Conservation (phyloP, 2,113 vertebrate genomes). For the Zosterops borbonicus region DNA sequence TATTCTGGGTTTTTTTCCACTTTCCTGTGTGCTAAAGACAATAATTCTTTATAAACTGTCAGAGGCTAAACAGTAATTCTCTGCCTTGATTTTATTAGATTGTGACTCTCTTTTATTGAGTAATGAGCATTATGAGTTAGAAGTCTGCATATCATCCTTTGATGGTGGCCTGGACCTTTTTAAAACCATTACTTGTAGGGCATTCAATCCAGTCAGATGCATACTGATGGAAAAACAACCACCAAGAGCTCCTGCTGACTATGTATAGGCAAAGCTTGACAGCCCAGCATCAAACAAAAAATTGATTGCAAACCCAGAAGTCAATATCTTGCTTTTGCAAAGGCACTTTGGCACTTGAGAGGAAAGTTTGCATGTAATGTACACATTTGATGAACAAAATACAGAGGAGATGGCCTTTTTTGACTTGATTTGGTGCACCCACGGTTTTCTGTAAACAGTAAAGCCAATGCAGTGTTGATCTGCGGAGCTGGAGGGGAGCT, state of each 20-base stretch:
- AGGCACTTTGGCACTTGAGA: conserved; percentile 48
- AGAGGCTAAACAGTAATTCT: not conserved
- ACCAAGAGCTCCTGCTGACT: conserved; percentile 10
- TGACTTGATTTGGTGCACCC: not conserved
- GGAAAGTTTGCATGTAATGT: conserved; percentile 36
- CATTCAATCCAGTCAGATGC: not conserved
- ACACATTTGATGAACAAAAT: conserved; percentile 24
- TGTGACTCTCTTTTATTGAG: not conserved
- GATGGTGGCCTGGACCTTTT: not conserved
- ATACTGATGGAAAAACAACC: not conserved
- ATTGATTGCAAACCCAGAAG: conserved; percentile 51
- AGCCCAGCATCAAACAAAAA: conserved; percentile 39
- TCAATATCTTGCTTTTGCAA: conserved; percentile 64
- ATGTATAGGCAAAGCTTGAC: not conserved
- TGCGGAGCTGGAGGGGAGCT: not conserved
- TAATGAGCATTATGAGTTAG: not conserved
- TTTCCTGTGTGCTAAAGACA: not conserved
- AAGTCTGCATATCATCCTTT: conserved; percentile 3
- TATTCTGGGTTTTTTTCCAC: not conserved
- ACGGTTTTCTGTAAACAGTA: not conserved
- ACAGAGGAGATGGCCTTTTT: not conserved
- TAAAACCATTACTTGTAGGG: not conserved
- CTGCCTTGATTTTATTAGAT: not conserved
- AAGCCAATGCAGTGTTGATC: not conserved
- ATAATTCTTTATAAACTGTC: not conserved